phyloP scores from a whole-genome alignment of 2,888 invertebrate species.

The Ormyrus nitidulus region DNA sequence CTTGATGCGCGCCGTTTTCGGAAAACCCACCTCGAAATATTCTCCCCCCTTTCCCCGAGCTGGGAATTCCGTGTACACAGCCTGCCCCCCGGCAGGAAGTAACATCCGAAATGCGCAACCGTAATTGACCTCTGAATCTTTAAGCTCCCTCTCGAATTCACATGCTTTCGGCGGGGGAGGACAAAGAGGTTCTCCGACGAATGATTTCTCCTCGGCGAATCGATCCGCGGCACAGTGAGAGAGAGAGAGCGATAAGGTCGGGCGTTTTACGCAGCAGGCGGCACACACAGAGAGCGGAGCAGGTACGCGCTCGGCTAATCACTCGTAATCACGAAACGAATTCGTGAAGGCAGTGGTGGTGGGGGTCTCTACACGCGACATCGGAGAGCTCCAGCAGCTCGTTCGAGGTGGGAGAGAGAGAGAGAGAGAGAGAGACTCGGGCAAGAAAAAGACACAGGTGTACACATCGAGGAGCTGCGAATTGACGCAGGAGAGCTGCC shows the following conservation, averaged over 20 bases:
- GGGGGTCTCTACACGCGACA: constrained; percentile 22
- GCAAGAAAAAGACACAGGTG: constrained; percentile 7
- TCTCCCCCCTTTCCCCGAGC: no score
- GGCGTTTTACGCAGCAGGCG: no score
- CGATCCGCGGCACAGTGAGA: neutral
- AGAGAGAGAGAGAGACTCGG: neutral
- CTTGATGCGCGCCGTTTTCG: no score
- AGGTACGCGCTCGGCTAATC: constrained; percentile 21
- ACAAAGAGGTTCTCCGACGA: no score
- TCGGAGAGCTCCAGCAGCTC: constrained; percentile 5
- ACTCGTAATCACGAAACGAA: constrained; percentile 47
- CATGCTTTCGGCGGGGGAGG: no score
- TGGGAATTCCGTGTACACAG: no score
- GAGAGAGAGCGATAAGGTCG: neutral
- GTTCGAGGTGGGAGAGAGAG: neutral
- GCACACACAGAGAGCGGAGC: neutral
- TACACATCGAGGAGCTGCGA: neutral
- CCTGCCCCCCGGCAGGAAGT: no score
- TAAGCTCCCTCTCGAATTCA: no score
- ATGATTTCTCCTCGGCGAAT: neutral
- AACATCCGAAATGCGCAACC: no score
- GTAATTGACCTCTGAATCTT: no score
- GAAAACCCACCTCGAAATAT: no score
- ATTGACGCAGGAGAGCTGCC: constrained; percentile 27
- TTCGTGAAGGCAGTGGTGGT: constrained; percentile 21